Evolutionary conservation across 2,113 vertebrate genomes (phyloP), one percentile per base, ranked within the genome.

Genomic region (Coturnix japonica): DNA sequence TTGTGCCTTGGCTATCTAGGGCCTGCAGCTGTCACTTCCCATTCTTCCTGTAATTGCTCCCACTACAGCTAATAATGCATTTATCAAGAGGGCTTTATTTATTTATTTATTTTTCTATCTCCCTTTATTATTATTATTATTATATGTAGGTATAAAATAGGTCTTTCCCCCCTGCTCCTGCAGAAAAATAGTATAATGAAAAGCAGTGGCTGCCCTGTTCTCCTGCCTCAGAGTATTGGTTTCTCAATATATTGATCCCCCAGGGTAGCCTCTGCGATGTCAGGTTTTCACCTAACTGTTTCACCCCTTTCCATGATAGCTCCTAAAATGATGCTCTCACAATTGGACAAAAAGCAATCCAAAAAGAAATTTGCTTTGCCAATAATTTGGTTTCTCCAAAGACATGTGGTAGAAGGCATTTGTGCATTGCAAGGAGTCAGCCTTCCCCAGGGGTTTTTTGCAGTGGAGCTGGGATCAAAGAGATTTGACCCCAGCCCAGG

Each of bases 31-130:
- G 95, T 67, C 92, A 87, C 75, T 93, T 95, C 91, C 95, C 74
- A 96, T 97, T 96, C 96, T 96, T 94, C 89, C 80, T 92, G 75
- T 96, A 97, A 97, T 97, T 96, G 96, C 91, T 96, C 91, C 94
- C 91, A 91, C 95, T 96, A 76, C 54, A 72, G 86, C 92, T 95
- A 95, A 96, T 96, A 97, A 97, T 92, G 82, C 86, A 90, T 92
- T 89, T 82, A 95, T 95, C 88, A 84, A 92, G 76, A 69, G 91
- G 87, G 54, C 87, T 89, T 89, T 85, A 83, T 31, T 95, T 95
- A 94, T 93, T 95, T 96, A 91, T 94, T 96, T 96, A 91, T 94
- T 92, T 93, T 31, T 56, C 28, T 19, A 49, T 10, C n/a, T 84
- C 22, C 11, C 41, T 94, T 89, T 96, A 85, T 89, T 93, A 90